These are phyloP conservation scores for Phycodurus eques DNA, from an alignment of 2,113 vertebrate genomes.

Conservation along the genomic window DNA sequence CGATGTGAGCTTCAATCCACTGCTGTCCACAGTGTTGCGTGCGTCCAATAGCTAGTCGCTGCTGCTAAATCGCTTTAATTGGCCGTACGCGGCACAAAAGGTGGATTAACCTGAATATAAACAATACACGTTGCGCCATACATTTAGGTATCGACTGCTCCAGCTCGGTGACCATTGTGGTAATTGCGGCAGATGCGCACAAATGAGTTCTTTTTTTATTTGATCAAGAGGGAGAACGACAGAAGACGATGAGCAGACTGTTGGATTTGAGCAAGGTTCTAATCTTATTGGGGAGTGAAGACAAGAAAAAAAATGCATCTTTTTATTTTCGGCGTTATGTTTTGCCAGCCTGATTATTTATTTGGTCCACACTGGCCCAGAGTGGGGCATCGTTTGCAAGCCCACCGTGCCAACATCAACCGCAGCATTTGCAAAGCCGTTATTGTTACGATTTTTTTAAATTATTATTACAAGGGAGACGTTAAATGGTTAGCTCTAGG, in stretches of 20 bases:
- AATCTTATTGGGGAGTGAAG: background rate
- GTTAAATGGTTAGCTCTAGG: background rate
- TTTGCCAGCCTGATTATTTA: conserved; percentile 55
- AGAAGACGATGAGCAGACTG: background rate
- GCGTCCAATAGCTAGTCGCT: background rate
- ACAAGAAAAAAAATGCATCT: background rate
- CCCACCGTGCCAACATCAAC: conserved; percentile 26
- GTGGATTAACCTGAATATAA: conserved; percentile 45
- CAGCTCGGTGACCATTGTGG: background rate
- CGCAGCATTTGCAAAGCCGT: background rate
- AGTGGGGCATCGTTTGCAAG: conserved; percentile 31
- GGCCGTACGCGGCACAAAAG: conserved; percentile 12
- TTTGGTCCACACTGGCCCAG: conserved; percentile 28
- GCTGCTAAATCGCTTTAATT: conserved; percentile 28
- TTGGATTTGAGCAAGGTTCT: background rate
- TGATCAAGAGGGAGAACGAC: background rate
- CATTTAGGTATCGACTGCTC: conserved; percentile 5
- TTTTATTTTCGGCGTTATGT: conserved; percentile 34
- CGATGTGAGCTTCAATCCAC: conserved; percentile 17
- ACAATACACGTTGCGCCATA: conserved; percentile 31
- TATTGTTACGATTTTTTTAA: background rate
- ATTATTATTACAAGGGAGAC: background rate
- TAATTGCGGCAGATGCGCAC: conserved; percentile 19
- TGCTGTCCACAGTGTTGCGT: background rate
- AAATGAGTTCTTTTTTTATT: background rate